phyloP scores from a whole-genome alignment of 2,113 vertebrate species.

The Prinia subflava region DNA sequence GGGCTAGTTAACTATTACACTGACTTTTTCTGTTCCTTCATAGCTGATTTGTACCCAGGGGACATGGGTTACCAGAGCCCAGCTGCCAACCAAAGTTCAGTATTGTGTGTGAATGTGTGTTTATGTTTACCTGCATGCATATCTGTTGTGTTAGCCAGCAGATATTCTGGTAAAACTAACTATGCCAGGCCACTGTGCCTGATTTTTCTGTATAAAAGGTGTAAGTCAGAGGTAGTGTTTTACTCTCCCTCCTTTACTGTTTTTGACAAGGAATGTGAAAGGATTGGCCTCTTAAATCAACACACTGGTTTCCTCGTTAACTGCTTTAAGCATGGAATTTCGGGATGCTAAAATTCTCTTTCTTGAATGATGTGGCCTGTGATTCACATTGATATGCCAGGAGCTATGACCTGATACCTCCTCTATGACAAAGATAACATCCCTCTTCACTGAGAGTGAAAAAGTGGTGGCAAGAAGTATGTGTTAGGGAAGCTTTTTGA shows the following conservation, averaged over 20 bases:
- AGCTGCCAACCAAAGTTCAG: slow-evolving; percentile 28
- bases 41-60: slow-evolving; percentile 41
- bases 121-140: slow-evolving; percentile 10
- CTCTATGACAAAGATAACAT: background rate
- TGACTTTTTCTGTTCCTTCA: slow-evolving; percentile 29
- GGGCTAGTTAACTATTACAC: slow-evolving; percentile 64
- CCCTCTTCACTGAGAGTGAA: background rate
- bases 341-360: background rate
- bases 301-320: background rate
- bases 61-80: background rate
- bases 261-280: background rate
- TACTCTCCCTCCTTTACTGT: background rate
- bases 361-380: background rate
- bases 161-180: background rate
- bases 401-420: background rate
- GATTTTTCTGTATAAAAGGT: background rate
- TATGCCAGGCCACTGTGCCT: background rate
- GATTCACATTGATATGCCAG: background rate
- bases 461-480: background rate
- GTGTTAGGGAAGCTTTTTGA: background rate
- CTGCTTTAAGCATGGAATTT: background rate
- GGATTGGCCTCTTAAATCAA: background rate
- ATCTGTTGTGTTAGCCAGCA: background rate
- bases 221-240: background rate
- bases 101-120: background rate